Evolutionary conservation across 2,888 invertebrate genomes (phyloP), one percentile per base, ranked within the genome.

Genomic region (Callinectes sapidus): DNA sequence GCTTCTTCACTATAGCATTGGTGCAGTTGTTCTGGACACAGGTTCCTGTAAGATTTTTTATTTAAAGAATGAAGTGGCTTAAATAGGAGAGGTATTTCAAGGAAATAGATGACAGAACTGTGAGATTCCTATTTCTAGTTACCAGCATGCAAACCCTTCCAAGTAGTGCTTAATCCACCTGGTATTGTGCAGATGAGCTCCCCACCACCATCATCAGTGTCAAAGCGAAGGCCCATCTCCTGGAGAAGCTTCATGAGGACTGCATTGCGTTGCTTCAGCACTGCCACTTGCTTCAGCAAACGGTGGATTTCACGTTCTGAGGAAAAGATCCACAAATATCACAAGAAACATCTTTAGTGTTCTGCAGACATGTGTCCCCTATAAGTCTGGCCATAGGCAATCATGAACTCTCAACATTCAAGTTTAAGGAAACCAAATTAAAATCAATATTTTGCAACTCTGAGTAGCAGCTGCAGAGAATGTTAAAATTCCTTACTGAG

Each of bases 201-300:
- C 54, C 87, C 89, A 48, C 28, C 87, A 0, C 89, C 87, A 39
- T 89, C 89, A 23, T 89, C 87, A 0, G 90, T 48, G 35, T 93
- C 93, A 87, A 93, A 77, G 6, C 91, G 85, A 14, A 93, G 91
- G 2, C 93, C 93, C n/a, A 90, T 90, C 66, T 93, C 93, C 66
- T 91, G 89, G 6, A 93, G 85, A 32, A 93, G 87, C 77, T 93
- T 93, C 14, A 93, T 90, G 1, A 93, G 77, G 18, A 93, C 28
- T 54, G 93, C 89, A 54, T 93, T 93, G 18, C 91, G 89, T 6
- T 93, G 89, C 87, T 93, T 93, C 71, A 92, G 32, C 28, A 55
- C 61, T 48, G 54, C 35, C 54, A 92, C 92, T n/a, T 90, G 92
- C 77, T 90, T 90, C 90, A 87, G 87, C 81, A 92, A 54, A 66